Evolutionary conservation across 2,888 invertebrate genomes (phyloP), one percentile per base, ranked within the genome.

Genomic region (Xanthia icteritia): DNA sequence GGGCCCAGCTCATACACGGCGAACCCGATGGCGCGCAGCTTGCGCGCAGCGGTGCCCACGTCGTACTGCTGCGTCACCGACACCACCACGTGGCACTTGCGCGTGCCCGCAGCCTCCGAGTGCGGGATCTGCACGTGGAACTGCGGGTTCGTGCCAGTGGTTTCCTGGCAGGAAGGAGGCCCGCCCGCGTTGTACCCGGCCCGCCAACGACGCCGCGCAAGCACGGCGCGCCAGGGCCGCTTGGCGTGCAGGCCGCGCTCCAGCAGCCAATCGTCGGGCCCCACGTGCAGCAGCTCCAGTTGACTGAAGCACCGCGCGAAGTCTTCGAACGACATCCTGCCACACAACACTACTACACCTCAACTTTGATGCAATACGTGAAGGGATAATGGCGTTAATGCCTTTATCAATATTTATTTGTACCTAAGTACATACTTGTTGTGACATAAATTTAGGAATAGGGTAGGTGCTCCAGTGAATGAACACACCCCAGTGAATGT

Each of bases 211-310:
- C 98, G 93, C 86, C 98, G 86, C 97, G 94, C 98, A 98, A 97
- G 90, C 97, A 94, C 76, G 71, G 98, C 98, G 83, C 98, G 95
- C 98, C 98, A 98, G 39, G 98, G 98, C 91, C 97, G 97, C 90
- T 97, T 97, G 86, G 68, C 97, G 91, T 97, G 98, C 86, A 98
- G 95, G 56, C 97, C 97, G 31, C 97, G 97, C 93, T 98, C 98
- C 87, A 96, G 93, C 97, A 97, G 97, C 98, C 98, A 98, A 93
- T 98, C 98, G 92, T 98, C 98, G 23, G 98, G 98, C 17, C 98
- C 98, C 84, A 98, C 97, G 92, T 98, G 98, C 85, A 98, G 98
- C 89, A 98, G 96, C 93, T 98, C 98, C 86, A 98, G 94, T 89
- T 97, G 97, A 5, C 97, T 97, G 94, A 98, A 98, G 91, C 97